These are phyloP conservation scores for Montipora efflorescens DNA, from an alignment of 64 coral and sea anemone species.

Conservation along the genomic window DNA sequence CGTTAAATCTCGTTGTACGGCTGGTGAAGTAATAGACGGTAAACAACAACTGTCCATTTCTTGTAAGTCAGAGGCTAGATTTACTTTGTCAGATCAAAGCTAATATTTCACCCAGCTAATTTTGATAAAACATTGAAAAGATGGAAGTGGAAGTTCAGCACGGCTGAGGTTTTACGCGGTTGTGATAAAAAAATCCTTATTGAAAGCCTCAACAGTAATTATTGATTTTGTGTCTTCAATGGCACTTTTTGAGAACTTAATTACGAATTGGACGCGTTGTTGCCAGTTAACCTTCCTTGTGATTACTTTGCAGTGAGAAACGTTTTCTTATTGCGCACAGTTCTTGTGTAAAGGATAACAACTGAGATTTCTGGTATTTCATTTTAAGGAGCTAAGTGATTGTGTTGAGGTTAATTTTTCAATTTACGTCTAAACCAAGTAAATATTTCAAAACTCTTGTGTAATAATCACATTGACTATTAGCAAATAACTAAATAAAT, in stretches of 20 bases:
- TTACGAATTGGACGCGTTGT: not conserved
- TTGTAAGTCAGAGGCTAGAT: conserved; percentile 78
- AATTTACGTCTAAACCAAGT: conserved; percentile 10
- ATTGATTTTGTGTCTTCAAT: not conserved
- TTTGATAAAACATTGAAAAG: conserved; percentile 76
- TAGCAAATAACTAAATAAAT: not conserved
- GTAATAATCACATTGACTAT: not conserved
- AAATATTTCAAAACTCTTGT: not conserved
- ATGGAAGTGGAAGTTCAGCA: conserved; percentile 5
- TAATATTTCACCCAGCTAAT: conserved; percentile 72
- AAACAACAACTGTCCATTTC: conserved; percentile 90
- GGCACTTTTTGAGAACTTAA: not conserved
- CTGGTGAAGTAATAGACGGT: conserved; percentile 87
- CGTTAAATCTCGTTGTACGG: conserved; percentile 68
- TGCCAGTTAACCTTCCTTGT: not conserved
- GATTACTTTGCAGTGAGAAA: not conserved
- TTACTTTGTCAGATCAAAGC: conserved; percentile 76
- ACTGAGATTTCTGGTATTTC: conserved; percentile 22
- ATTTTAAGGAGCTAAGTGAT: not conserved
- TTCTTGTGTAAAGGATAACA: conserved; percentile 34
- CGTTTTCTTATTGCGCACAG: conserved; percentile 1
- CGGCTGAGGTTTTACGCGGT: conserved; percentile 11
- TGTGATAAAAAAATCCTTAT: conserved; percentile 4
- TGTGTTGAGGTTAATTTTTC: conserved; percentile 15
- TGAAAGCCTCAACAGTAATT: not conserved